A percentile compares a stretch with the other conserved stretches of the same genome.
These are phyloP conservation scores for Andrena cerasifolii DNA, from an alignment of 1,140 invertebrate species.

Conservation along the genomic window DNA sequence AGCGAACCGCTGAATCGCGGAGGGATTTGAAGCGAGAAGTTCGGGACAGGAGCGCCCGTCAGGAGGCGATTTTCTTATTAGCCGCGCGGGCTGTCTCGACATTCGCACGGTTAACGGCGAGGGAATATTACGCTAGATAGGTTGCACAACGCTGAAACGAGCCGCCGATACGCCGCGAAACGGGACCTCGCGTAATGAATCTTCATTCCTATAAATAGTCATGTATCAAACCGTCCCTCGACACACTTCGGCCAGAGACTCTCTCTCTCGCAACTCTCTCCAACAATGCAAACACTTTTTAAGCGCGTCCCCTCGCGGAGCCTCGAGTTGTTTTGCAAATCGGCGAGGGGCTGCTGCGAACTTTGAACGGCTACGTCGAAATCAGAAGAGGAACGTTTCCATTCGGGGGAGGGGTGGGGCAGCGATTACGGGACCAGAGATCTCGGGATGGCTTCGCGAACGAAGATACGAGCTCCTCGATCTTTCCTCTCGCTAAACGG, in stretches of 20 bases:
- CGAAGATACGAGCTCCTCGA: too few species aligned
- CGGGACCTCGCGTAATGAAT: conserved; percentile 49
- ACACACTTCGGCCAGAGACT: conserved; percentile 16
- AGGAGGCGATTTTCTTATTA: conserved; percentile 10
- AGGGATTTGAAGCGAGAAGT: neutral
- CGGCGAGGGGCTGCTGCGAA: too few species aligned
- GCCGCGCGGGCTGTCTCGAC: neutral
- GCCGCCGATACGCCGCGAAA: conserved; percentile 35
- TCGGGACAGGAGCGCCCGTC: neutral
- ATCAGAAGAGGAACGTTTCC: too few species aligned
- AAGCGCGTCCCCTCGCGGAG: too few species aligned
- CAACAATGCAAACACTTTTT: neutral
- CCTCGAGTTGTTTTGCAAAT: too few species aligned
- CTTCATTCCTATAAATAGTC: conserved; percentile 53
- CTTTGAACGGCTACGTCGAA: too few species aligned
- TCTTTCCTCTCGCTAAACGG: too few species aligned
- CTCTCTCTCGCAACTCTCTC: neutral
- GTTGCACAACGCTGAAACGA: conserved; percentile 40
- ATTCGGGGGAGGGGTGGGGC: too few species aligned
- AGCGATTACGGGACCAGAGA: too few species aligned
- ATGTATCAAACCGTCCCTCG: conserved; percentile 43
- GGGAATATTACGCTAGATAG: conserved; percentile 13
- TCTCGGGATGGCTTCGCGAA: too few species aligned
- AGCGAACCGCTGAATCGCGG: neutral
- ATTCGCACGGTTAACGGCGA: neutral